Base-by-base conservation (phyloP, 2,113 vertebrate species). In the Vicugna pacos region DNA sequence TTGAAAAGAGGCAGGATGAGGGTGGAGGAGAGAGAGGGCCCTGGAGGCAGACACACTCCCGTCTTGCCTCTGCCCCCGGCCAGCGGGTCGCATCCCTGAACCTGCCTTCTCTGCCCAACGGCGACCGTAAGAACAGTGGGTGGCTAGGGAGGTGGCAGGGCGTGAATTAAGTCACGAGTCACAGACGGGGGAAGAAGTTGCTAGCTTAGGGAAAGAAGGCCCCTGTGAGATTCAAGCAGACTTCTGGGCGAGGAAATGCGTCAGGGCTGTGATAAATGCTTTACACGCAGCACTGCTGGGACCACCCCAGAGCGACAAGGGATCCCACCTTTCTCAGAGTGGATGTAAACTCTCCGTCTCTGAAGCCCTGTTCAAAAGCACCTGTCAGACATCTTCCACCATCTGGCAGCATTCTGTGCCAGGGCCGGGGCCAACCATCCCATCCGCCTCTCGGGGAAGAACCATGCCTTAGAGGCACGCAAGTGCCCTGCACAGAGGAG, bases 261-360 rank as follows among this genome's bases (percentile, higher is more conserved):
- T 22, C 3, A 13, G 14, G 32, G 0, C 14, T 2, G 3, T 13
- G 19, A 30, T 11, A 11, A 62, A 14, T 3, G 1, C 88, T 52
- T 20, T 2, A 3, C 0, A 14, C 0, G 0, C 30, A 0, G 7
- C 17, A 0, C 1, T 6, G 14, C 93, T 2, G 69, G 32, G 80
- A 69, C 19, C 67, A 32, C 56, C 95, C 38, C 16, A 2, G 82
- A 48, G 58, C 0, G 6, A 13, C 22, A 20, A 14, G 8, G 6
- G 56, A 52, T 3, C 3, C 48, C 32, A 8, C 52, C 54, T 16
- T 46, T 22, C 2, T 14, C 52, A 20, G n/a, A 6, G 42, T 2
- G 9, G 82, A 64, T 13, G 6, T 9, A 54, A 65, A 46, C 42
- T 3, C 70, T 38, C 70, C n/a, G 16, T 17, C 64, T 42, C 84